Conservation (phyloP, 2,797 vertebrate species). For the Pseudocheirus occidentalis region DNA sequence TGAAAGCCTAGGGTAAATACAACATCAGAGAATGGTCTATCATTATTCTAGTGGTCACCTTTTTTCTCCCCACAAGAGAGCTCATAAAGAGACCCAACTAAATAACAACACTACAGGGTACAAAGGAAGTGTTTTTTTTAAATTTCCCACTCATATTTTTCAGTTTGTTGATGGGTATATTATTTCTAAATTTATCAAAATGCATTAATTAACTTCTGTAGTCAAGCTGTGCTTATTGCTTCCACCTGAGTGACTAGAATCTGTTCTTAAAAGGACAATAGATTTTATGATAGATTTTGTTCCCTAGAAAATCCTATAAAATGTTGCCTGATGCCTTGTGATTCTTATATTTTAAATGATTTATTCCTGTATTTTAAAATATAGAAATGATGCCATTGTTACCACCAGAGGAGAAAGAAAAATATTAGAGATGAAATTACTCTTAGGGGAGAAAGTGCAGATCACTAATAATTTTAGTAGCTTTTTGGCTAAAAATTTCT, state of each 20-base stretch:
- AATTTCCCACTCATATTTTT: constrained; percentile 31
- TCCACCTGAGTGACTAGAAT: constrained; percentile 24
- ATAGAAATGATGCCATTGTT: background rate
- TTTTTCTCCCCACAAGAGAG: background rate
- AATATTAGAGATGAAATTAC: constrained; percentile 26
- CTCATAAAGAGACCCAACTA: background rate
- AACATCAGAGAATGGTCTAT: background rate
- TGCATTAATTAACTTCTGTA: constrained; percentile 28
- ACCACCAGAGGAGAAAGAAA: constrained; percentile 33
- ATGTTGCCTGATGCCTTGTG: constrained; percentile 24
- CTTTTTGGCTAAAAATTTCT: constrained; percentile 58
- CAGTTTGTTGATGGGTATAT: background rate
- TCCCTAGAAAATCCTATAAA: constrained; percentile 33
- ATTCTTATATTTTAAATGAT: constrained; percentile 31
- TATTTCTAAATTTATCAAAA: constrained; percentile 29
- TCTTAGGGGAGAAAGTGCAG: constrained; percentile 56
- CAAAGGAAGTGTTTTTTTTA: background rate
- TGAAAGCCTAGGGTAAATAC: background rate
- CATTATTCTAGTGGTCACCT: background rate
- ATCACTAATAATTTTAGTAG: constrained; percentile 54
- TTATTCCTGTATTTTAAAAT: background rate
- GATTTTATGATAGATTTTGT: constrained; percentile 26
- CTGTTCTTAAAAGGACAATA: constrained; percentile 42
- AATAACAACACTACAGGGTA: background rate
- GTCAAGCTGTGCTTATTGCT: background rate